Percentiles rank a stretch among this genome's conserved stretches.
Evolutionary conservation across 2,797 vertebrate species (phyloP).

Genomic region (Parauchenoglanis punctatus): DNA sequence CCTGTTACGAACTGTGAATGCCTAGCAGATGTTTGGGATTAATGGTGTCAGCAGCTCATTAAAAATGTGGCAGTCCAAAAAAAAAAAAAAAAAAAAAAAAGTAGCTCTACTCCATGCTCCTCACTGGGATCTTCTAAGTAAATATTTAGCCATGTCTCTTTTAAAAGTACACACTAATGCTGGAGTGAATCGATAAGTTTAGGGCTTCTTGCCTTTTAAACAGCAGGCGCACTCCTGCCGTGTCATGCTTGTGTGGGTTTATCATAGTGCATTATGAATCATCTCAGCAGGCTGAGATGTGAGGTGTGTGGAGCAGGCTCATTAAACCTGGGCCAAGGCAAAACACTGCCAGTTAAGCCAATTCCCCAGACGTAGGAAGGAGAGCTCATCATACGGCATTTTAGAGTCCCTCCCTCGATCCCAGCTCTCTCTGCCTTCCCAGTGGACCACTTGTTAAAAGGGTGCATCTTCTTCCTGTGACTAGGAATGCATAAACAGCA

Average conservation of each 20-base stretch:
- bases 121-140: constrained; percentile 35
- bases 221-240: constrained; percentile 64
- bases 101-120: constrained; percentile 51
- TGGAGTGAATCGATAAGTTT: constrained; percentile 59
- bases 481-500: constrained; percentile 36
- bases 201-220: constrained; percentile 72
- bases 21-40: constrained; percentile 77
- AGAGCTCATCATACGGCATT: constrained; percentile 45
- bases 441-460: constrained; percentile 49
- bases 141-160: constrained; percentile 45
- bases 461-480: constrained; percentile 44
- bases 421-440: constrained; percentile 37
- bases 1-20: constrained; percentile 70
- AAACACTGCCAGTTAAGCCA: constrained; percentile 51
- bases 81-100: neutral
- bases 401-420: constrained; percentile 27
- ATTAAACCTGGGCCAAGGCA: constrained; percentile 57
- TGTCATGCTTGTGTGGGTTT: constrained; percentile 70
- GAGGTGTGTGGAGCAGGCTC: constrained; percentile 55
- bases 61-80: constrained; percentile 62
- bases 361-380: constrained; percentile 51
- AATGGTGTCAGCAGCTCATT: constrained; percentile 77
- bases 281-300: constrained; percentile 60
- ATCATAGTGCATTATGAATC: constrained; percentile 70
- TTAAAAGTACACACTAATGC: constrained; percentile 15